phyloP scores from a whole-genome alignment of 2,113 vertebrate species.

The Ahaetulla prasina region DNA sequence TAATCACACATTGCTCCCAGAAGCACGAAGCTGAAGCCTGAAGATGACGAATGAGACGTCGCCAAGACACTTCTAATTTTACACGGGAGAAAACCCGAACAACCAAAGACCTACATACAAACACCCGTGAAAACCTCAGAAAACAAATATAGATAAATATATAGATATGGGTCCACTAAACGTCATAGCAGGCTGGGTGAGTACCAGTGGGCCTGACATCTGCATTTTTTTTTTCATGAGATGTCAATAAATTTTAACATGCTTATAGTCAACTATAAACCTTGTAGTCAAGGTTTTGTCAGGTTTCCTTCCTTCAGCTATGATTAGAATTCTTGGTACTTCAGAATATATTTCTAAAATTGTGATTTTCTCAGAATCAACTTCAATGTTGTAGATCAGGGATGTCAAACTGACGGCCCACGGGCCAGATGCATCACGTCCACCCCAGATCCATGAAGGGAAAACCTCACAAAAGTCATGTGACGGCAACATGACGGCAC shows the following conservation, averaged over 20 bases:
- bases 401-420: no score
- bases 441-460: no score
- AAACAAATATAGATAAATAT: neutral
- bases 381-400: no score
- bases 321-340: neutral
- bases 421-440: fast-evolving
- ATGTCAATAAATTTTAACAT: neutral
- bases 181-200: neutral
- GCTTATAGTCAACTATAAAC: neutral
- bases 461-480: no score
- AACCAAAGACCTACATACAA: no score
- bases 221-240: neutral
- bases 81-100: no score
- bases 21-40: no score
- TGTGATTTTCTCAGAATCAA: neutral
- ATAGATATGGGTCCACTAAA: neutral
- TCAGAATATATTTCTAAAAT: neutral
- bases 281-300: neutral
- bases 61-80: no score
- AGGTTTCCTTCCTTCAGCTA: neutral
- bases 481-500: no score
- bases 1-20: no score
- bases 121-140: no score
- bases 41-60: no score
- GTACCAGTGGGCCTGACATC: neutral